Conservation (phyloP, 2,888 invertebrate species). For the Lasioglossum figueresi region DNA sequence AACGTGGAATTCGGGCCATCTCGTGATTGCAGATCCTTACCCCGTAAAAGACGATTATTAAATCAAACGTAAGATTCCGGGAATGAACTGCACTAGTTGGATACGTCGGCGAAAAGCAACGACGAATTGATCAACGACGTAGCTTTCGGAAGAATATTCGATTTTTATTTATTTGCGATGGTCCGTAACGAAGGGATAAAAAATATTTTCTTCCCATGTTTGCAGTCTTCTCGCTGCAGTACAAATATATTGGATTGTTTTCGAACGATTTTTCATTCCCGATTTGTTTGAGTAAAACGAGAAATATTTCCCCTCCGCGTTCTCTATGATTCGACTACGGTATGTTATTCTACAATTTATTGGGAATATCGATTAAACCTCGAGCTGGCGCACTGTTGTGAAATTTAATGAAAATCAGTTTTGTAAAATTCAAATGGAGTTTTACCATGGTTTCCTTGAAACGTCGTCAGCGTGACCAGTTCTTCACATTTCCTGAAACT, state of each 20-base stretch:
- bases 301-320: neutral
- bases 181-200: neutral
- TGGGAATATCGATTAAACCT: neutral
- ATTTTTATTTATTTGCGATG: neutral
- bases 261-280: neutral
- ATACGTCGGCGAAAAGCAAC: neutral
- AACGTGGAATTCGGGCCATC: neutral
- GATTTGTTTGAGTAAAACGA: neutral
- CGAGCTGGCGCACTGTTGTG: neutral
- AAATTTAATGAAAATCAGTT: neutral
- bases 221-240: neutral
- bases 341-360: neutral
- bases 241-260: neutral
- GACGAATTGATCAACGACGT: neutral
- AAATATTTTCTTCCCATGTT: neutral
- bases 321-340: neutral
- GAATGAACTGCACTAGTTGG: neutral
- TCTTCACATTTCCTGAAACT: neutral
- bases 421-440: neutral
- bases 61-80: neutral
- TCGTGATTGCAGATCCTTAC: neutral
- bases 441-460: neutral
- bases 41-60: conserved; percentile 1
- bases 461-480: too few species aligned
- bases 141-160: neutral